phyloP scores from a whole-genome alignment of 2,888 invertebrate genomes.

The Hypercompe scribonia region DNA sequence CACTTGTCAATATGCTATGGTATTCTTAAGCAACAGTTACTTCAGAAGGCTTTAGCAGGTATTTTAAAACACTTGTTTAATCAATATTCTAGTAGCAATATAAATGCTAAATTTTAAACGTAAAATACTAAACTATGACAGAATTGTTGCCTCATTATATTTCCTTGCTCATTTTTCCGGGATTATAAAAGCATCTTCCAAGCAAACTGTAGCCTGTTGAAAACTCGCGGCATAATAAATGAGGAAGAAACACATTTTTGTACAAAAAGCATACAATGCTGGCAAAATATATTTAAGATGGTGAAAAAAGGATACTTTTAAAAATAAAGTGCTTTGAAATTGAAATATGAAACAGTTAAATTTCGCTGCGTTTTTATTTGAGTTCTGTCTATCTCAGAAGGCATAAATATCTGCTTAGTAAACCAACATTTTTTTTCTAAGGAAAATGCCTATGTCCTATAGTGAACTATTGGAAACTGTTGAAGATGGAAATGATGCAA shows the following conservation, averaged over 20 bases:
- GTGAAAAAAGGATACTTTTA: not conserved
- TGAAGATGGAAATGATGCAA: not conserved
- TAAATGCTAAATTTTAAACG: conserved; percentile 12
- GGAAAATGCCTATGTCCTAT: no score
- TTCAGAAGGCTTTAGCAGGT: conserved; percentile 2
- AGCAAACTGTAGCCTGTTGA: conserved; percentile 39
- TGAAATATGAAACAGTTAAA: not conserved
- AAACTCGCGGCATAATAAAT: conserved; percentile 42
- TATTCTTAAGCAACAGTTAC: not conserved
- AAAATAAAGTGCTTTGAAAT: not conserved
- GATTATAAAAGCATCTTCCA: conserved; percentile 42
- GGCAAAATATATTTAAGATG: conserved; percentile 20
- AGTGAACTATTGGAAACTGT: no score
- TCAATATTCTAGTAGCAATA: conserved; percentile 16
- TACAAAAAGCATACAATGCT: conserved; percentile 24
- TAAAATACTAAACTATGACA: conserved; percentile 37
- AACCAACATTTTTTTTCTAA: no score
- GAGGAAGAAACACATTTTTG: conserved; percentile 33
- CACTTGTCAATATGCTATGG: not conserved
- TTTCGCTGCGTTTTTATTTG: not conserved
- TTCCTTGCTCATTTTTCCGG: conserved; percentile 32
- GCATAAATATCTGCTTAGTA: no score
- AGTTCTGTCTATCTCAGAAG: not conserved
- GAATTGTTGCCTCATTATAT: conserved; percentile 34
- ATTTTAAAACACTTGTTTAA: conserved; percentile 12